phyloP scores from a whole-genome alignment of 2,797 vertebrate species.

The Threskiornis aethiopicus region DNA sequence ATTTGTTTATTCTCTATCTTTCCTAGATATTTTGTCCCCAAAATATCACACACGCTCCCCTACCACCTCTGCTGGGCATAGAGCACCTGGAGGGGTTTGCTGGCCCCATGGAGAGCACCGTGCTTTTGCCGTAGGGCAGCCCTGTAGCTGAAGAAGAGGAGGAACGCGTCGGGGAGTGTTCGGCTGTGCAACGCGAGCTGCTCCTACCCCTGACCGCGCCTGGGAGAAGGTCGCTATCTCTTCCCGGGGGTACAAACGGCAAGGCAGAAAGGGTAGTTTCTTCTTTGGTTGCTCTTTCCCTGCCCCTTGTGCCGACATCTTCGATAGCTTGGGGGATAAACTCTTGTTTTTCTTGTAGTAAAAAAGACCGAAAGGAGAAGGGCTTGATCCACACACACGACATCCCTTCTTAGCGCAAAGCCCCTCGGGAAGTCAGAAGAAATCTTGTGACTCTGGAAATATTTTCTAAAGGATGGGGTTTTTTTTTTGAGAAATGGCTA shows the following conservation, averaged over 20 bases:
- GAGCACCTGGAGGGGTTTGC: not conserved
- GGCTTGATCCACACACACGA: not conserved
- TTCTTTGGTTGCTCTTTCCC: not conserved
- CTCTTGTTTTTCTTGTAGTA: not conserved
- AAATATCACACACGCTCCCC: not conserved
- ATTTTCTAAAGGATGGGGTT: not conserved
- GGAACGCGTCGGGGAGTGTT: not conserved
- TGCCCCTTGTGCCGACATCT: not conserved
- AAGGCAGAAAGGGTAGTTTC: not conserved
- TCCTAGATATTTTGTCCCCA: not conserved
- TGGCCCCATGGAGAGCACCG: accelerated
- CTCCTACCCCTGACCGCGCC: not conserved
- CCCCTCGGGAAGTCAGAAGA: not conserved
- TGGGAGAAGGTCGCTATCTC: not conserved
- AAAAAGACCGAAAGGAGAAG: not conserved
- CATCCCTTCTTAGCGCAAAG: not conserved
- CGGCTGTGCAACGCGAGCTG: not conserved
- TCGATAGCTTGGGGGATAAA: not conserved
- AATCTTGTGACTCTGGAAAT: not conserved
- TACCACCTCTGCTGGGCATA: not conserved
- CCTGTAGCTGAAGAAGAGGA: not conserved
- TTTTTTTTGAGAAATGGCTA: not conserved
- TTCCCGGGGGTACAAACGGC: not conserved
- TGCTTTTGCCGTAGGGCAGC: not conserved
- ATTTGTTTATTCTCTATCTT: not conserved